Base-by-base conservation (phyloP, 2,797 vertebrate genomes). In the Xiphorhynchus erythropygius region DNA sequence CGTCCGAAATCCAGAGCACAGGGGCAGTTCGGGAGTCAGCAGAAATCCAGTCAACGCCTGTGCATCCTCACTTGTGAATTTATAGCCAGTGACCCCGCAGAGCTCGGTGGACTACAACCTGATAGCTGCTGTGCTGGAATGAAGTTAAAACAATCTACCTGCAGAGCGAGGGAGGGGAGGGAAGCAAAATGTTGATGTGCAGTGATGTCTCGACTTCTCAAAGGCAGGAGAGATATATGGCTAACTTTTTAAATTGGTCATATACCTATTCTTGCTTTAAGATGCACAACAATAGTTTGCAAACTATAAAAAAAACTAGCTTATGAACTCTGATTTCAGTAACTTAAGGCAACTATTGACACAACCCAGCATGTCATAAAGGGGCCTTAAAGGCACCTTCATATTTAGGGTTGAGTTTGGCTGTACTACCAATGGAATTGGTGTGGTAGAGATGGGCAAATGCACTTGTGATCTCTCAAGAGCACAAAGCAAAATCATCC, bases 71-170 rank as follows among this genome's bases (percentile, higher is more conserved):
- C 25, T 49, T 18, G 1, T 77, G 7, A 77, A 46, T 77, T 62
- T 33, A 33, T 60, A 69, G 49, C 73, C 8, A 13, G 1, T 23
- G 50, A 30, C 11, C 17, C 1, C 0, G 3, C 14, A 10, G 57
- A 59, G 47, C 18, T 18, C 9, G 19, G 25, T 79, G 49, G 59
- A 11, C 44, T n/a, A 1, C 32, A 37, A 37, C 15, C 17, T 14
- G 24, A 15, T 13, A 33, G 42, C 19, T 57, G 41, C 62, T 64
- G 22, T 23, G 46, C 55, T 69, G 46, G 22, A 39, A 52, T 49
- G 5, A 5, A 28, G 14, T 47, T 44, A 19, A 47, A 84, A n/a
- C 24, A n/a, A 25, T 10, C 22, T n/a, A 3, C 37, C 33, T 11
- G 37, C 28, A 21, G 53, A 56, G 6, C 25, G 41, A 52, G 35